These are phyloP conservation scores for Pongo pygmaeus DNA, from an alignment of 2,113 vertebrate species.

Conservation along the genomic window DNA sequence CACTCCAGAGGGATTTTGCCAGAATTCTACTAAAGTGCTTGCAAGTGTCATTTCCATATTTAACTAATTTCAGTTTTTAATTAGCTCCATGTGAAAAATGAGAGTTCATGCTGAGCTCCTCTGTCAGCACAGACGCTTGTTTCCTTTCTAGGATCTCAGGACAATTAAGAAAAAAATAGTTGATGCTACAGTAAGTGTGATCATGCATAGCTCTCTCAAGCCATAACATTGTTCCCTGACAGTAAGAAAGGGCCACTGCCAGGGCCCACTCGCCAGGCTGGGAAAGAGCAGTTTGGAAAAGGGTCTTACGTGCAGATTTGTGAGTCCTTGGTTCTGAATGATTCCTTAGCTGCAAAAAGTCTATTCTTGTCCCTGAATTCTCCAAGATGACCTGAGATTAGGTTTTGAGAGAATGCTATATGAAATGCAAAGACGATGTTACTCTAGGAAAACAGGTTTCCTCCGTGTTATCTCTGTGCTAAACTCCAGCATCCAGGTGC, in stretches of 20 bases:
- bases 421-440: not conserved
- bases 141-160: constrained; percentile 90
- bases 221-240: constrained; percentile 72
- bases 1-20: constrained; percentile 88
- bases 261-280: constrained; percentile 60
- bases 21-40: constrained; percentile 91
- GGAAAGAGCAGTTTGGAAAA: constrained; percentile 67
- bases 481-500: not conserved
- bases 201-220: constrained; percentile 67
- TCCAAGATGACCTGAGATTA: not conserved
- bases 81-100: constrained; percentile 92
- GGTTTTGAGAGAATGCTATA: not conserved
- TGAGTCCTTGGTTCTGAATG: constrained; percentile 35
- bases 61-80: constrained; percentile 94
- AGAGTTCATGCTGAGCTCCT: constrained; percentile 89
- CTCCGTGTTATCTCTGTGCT: not conserved
- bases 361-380: not conserved
- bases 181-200: constrained; percentile 82
- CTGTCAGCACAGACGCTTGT: constrained; percentile 88
- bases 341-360: not conserved
- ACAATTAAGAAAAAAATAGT: constrained; percentile 86
- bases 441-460: not conserved
- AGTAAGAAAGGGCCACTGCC: constrained; percentile 54
- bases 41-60: constrained; percentile 93
- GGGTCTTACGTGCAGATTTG: constrained; percentile 16